Conservation (phyloP, 64 coral and sea anemone genomes). For the Astreopora myriophthalma region DNA sequence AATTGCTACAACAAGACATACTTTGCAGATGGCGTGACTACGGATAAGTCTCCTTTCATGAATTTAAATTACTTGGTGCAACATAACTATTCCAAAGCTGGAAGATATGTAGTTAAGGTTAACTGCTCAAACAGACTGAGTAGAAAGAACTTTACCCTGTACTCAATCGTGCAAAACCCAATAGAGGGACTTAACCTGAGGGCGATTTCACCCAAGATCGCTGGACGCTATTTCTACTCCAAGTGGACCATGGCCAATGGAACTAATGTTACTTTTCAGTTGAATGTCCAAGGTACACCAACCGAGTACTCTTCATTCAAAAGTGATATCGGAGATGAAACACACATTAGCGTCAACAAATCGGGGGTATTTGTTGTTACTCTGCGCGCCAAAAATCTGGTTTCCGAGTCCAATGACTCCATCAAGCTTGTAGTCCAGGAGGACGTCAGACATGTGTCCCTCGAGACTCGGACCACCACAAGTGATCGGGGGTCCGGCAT, state of each 20-base stretch:
- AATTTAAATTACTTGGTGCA: slow-evolving; percentile 20
- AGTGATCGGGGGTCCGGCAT: slow-evolving; percentile 63
- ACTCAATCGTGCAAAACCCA: slow-evolving; percentile 47
- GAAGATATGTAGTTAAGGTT: slow-evolving; percentile 14
- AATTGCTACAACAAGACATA: slow-evolving; percentile 50
- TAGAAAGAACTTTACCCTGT: neutral
- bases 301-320: slow-evolving; percentile 10
- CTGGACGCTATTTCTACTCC: neutral
- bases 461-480: slow-evolving; percentile 31
- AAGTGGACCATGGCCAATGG: slow-evolving; percentile 67
- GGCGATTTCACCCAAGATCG: slow-evolving; percentile 13
- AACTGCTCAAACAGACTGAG: slow-evolving; percentile 66
- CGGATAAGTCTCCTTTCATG: slow-evolving; percentile 50
- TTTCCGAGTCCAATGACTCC: slow-evolving; percentile 34
- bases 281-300: neutral
- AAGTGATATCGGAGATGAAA: slow-evolving; percentile 29
- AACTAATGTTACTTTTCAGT: slow-evolving; percentile 73
- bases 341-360: neutral
- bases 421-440: slow-evolving; percentile 46
- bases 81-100: slow-evolving; percentile 28
- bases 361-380: neutral
- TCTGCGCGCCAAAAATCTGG: slow-evolving; percentile 64
- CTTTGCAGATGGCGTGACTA: slow-evolving; percentile 46
- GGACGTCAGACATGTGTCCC: slow-evolving; percentile 16
- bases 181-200: slow-evolving; percentile 43